Conservation (phyloP, 2,888 invertebrate species). For the Scelioninae gen. 1 region DNA sequence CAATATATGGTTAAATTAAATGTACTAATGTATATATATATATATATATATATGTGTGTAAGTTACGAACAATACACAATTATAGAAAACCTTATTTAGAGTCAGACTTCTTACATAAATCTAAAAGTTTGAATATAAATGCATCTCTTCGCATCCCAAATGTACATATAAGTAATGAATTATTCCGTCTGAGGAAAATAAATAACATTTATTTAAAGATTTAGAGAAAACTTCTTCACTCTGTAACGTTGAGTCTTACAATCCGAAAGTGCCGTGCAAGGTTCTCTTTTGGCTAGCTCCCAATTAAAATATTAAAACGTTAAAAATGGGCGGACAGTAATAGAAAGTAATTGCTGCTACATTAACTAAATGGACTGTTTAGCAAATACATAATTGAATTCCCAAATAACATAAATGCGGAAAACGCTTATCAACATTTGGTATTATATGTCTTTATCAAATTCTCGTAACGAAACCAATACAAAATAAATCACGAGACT, state of each 20-base stretch:
- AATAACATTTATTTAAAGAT: constrained; percentile 32
- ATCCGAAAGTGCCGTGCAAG: constrained; percentile 12
- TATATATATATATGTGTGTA: not conserved
- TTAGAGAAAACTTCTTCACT: constrained; percentile 16
- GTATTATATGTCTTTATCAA: no score
- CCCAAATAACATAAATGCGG: not conserved
- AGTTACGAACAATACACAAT: not conserved
- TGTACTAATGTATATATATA: not conserved
- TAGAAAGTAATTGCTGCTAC: constrained; percentile 29
- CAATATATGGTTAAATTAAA: constrained; percentile 4
- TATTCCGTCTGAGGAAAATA: constrained; percentile 29
- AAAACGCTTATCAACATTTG: not conserved
- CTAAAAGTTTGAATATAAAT: not conserved
- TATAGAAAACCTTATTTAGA: constrained; percentile 12
- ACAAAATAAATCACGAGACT: no score
- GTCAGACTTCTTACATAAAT: constrained; percentile 9
- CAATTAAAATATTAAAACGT: constrained; percentile 26
- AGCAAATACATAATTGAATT: constrained; percentile 6
- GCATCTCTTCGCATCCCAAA: not conserved
- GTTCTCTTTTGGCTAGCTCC: constrained; percentile 9
- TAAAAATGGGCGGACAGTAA: constrained; percentile 19
- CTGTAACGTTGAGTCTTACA: not conserved
- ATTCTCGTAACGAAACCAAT: no score
- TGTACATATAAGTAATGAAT: constrained; percentile 8
- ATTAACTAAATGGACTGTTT: constrained; percentile 3